Percentiles rank a stretch among this genome's conserved stretches.
phyloP scores from a whole-genome alignment of 1,140 invertebrate species.

The Drosophila pruinosa region DNA sequence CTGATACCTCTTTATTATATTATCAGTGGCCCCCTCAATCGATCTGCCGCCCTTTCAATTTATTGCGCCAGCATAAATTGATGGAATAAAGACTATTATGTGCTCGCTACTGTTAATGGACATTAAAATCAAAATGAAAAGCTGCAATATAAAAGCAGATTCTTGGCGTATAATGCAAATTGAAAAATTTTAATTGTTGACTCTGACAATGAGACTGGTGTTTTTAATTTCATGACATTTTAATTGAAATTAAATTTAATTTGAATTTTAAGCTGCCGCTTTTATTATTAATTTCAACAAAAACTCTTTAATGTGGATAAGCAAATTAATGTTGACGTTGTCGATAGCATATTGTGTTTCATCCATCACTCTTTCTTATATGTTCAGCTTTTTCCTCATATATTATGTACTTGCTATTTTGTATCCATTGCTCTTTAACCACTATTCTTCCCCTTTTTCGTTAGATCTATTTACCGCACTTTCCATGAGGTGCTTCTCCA shows the following conservation, averaged over 20 bases:
- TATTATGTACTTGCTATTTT: no score
- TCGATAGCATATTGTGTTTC: no score
- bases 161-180: no score
- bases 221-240: slow-evolving; percentile 20
- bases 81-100: not conserved
- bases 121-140: not conserved
- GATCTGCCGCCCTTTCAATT: not conserved
- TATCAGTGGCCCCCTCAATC: not conserved
- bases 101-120: not conserved
- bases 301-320: not conserved
- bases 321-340: not conserved
- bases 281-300: not conserved
- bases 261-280: not conserved
- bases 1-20: slow-evolving; percentile 2
- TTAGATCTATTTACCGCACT: no score
- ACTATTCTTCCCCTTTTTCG: no score
- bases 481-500: no score
- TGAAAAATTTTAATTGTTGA: slow-evolving; percentile 3
- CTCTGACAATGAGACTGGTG: slow-evolving; percentile 8
- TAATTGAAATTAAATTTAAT: slow-evolving; percentile 13
- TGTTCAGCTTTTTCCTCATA: no score
- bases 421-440: no score
- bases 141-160: no score
- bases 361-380: no score
- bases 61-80: slow-evolving; percentile 6